phyloP scores from a whole-genome alignment of 2,113 vertebrate species.

The Ceuthmochares aereus region DNA sequence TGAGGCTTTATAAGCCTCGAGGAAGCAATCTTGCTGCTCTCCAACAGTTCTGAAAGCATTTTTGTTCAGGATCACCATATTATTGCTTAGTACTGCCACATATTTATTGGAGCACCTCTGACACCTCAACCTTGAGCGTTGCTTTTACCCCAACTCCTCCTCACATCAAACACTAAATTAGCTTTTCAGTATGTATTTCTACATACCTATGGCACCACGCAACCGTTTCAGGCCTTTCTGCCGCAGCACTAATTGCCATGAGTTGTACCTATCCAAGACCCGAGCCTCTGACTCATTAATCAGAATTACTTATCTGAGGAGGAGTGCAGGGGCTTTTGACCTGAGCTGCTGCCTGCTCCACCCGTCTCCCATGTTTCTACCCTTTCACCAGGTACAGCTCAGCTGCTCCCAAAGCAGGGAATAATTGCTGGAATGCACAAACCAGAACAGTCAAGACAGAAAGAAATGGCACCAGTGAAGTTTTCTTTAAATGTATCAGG shows the following conservation, averaged over 20 bases:
- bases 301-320: not conserved
- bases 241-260: not conserved
- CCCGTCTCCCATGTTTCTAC: rapidly evolving
- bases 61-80: not conserved
- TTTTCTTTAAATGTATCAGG: not conserved
- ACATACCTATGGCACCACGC: not conserved
- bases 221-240: not conserved
- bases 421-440: not conserved
- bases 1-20: not conserved
- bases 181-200: not conserved
- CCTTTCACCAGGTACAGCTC: not conserved
- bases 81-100: not conserved
- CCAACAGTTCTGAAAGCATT: not conserved
- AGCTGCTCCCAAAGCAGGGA: not conserved
- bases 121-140: not conserved
- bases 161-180: not conserved
- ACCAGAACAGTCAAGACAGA: not conserved
- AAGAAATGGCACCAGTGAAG: not conserved
- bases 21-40: not conserved
- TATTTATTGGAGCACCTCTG: not conserved
- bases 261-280: not conserved
- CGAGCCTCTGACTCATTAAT: not conserved
- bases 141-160: not conserved
- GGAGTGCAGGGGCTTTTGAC: not conserved
- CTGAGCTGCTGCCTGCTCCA: not conserved